Base-by-base conservation (phyloP, 1,140 invertebrate genomes). In the Diachasmimorpha longicaudata region DNA sequence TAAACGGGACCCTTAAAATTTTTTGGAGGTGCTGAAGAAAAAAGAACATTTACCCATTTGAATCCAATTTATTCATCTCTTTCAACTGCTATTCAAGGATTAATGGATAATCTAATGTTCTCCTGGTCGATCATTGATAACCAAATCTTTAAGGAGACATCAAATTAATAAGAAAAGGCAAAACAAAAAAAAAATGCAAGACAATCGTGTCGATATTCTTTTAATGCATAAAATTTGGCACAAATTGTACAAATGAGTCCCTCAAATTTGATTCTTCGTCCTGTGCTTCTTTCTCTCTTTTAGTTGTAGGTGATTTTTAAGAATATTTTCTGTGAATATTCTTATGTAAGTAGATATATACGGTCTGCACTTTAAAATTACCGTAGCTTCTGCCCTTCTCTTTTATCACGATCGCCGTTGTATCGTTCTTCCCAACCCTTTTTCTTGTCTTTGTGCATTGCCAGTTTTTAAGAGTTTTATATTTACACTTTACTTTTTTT, bases 1-100 rank as follows among this genome's bases (percentile, higher is more conserved):
- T 25, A 70, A 23, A 84, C 79, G 80, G 82, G 82, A 85, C 81
- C 82, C 77, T 83, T 81, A 79, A 80, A 80, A 75, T 76, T 80
- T 80, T 78, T 72, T 79, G 76, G 79, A 52, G 81, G 79, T 81
- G 80, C 78, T 85, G 79, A 52, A 11, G 25, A 63, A 80, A 52
- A 11, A 25, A 63, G n/a, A 14, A 42, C 70, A 6, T 70, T 75
- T 31, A 63, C 39, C 48, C 23, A 25, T 37, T 31, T 48, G 25
- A 23, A 72, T 25, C 11, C 44, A 14, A 67, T 46, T 68, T 63
- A 63, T 63, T 63, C 58, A 25, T 63, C 8, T 63, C 23, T 63
- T 42, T 42, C 13, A 42, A 42, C 39, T 42, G 39, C 39, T 42
- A 42, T 42, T 42, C 11, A 10, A 0, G 36, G 21, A 63, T 63